Percentiles rank a stretch among this genome's conserved stretches.
phyloP scores from a whole-genome alignment of 2,113 vertebrate genomes.

The Edolisoma coerulescens region DNA sequence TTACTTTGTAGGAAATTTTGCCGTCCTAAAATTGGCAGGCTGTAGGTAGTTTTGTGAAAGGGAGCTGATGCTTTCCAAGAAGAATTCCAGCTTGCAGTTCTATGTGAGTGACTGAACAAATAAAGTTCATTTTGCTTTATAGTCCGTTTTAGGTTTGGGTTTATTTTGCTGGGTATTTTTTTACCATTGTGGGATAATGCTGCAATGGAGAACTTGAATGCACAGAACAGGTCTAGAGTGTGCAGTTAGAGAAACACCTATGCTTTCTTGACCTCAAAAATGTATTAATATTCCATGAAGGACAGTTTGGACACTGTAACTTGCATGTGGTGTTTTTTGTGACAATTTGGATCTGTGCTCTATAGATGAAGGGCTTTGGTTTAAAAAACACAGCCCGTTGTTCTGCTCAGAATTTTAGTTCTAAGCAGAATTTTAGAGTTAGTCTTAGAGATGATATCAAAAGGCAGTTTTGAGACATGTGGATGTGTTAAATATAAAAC shows the following conservation, averaged over 20 bases:
- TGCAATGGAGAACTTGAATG: not conserved
- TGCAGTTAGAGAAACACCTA: not conserved
- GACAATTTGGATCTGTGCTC: not conserved
- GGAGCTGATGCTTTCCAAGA: not conserved
- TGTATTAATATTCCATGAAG: not conserved
- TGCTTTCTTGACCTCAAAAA: not conserved
- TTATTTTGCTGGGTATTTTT: not conserved
- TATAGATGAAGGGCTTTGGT: not conserved
- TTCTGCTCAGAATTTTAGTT: not conserved
- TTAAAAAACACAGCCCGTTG: not conserved
- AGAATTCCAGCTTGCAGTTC: not conserved
- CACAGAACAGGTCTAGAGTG: not conserved
- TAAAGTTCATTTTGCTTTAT: not conserved
- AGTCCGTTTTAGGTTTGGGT: not conserved
- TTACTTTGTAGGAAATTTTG: not conserved
- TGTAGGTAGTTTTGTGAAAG: not conserved
- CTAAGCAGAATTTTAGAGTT: not conserved
- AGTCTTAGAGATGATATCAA: not conserved
- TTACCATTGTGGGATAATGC: not conserved
- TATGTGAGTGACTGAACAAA: not conserved
- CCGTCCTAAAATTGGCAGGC: not conserved
- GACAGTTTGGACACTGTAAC: not conserved
- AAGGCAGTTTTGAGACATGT: not conserved
- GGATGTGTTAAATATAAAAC: not conserved
- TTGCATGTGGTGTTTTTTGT: not conserved